Percentiles rank a stretch among this genome's conserved stretches.
phyloP scores from a whole-genome alignment of 1,140 invertebrate genomes.

The Euglossa dilemma region DNA sequence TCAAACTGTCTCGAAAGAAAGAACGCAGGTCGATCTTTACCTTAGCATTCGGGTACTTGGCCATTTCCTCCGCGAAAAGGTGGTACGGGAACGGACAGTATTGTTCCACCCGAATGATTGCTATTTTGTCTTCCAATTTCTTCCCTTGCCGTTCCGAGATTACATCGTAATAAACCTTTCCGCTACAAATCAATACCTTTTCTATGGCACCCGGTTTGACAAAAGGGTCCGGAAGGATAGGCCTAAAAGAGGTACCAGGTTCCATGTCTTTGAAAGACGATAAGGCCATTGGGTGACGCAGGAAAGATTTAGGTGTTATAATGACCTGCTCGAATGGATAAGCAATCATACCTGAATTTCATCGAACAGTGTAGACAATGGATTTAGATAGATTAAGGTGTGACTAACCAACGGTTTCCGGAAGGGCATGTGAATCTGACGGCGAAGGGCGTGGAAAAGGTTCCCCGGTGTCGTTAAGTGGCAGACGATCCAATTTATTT shows the following conservation, averaged over 20 bases:
- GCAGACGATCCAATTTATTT: conserved; percentile 92
- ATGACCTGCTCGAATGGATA: conserved; percentile 65
- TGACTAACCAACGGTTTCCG: conserved; percentile 89
- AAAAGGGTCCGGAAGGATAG: conserved; percentile 85
- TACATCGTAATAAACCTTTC: conserved; percentile 94
- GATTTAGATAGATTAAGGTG: neutral
- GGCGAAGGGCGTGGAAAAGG: conserved; percentile 92
- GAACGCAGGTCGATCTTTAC: conserved; percentile 72
- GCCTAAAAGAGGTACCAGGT: conserved; percentile 75
- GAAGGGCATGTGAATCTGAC: conserved; percentile 92
- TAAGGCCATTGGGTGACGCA: conserved; percentile 87
- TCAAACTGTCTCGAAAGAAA: neutral
- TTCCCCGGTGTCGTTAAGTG: conserved; percentile 94
- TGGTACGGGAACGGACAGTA: conserved; percentile 94
- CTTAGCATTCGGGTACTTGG: conserved; percentile 88
- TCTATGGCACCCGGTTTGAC: conserved; percentile 85
- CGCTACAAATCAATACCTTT: conserved; percentile 90
- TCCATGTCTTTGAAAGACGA: conserved; percentile 88
- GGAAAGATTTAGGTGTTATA: conserved; percentile 91
- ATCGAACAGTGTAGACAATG: accelerated
- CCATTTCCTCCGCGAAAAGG: conserved; percentile 86
- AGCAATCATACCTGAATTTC: neutral
- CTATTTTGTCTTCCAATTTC: conserved; percentile 87
- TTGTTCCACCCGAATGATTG: conserved; percentile 92
- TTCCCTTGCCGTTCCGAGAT: conserved; percentile 86